Evolutionary conservation across 2,888 invertebrate species (phyloP).

Genomic region (Parelbella ahira): DNA sequence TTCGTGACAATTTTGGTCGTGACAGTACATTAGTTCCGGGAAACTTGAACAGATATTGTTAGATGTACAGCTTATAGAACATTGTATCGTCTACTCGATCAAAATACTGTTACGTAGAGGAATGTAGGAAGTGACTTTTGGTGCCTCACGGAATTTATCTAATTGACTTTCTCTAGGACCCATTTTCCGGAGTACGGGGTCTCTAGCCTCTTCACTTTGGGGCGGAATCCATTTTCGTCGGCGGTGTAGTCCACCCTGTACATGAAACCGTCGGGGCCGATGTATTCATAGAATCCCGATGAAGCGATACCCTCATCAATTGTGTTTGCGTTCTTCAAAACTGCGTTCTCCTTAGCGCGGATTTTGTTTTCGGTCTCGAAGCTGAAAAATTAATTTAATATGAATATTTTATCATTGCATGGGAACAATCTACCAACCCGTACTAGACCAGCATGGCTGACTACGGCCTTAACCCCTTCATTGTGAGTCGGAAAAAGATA

Average conservation of each 20-base stretch:
- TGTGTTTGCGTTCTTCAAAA: slow-evolving; percentile 70
- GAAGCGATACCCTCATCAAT: slow-evolving; percentile 74
- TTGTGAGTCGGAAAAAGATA: too few species aligned
- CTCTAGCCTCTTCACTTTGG: slow-evolving; percentile 66
- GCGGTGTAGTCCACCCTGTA: slow-evolving; percentile 77
- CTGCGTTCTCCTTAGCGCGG: slow-evolving; percentile 74
- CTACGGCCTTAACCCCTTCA: too few species aligned
- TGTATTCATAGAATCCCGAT: slow-evolving; percentile 75
- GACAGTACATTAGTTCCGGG: slow-evolving; percentile 32
- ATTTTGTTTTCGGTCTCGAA: slow-evolving; percentile 79
- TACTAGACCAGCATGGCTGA: too few species aligned
- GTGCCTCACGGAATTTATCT: slow-evolving; percentile 33
- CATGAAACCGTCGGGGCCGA: slow-evolving; percentile 76
- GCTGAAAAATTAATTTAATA: slow-evolving; percentile 36
- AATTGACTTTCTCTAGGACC: slow-evolving; percentile 69
- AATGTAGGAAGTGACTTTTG: slow-evolving; percentile 37
- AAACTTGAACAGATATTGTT: slow-evolving; percentile 23
- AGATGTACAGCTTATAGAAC: slow-evolving; percentile 28
- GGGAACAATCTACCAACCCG: too few species aligned
- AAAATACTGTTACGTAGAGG: slow-evolving; percentile 66
- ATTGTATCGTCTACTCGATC: slow-evolving; percentile 46
- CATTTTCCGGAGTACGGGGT: slow-evolving; percentile 75
- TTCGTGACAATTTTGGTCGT: slow-evolving; percentile 52
- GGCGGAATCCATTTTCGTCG: slow-evolving; percentile 75
- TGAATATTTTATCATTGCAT: too few species aligned